Evolutionary conservation across 2,888 invertebrate species (phyloP).

Genomic region (Diabrotica balteata): DNA sequence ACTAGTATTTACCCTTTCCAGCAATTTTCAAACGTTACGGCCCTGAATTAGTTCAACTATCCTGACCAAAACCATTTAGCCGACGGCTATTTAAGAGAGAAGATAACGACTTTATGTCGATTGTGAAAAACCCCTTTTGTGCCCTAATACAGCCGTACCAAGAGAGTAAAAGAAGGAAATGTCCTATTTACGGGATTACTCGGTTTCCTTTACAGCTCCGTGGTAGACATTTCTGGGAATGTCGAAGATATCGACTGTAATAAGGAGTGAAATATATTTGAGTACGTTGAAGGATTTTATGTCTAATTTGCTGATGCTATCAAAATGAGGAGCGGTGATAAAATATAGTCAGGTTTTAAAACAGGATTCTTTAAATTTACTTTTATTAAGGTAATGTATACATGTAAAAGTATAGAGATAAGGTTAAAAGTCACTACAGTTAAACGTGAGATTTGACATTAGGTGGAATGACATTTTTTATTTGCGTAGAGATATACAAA

Average conservation of each 20-base stretch:
- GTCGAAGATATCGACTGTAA: slow-evolving; percentile 3
- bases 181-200: slow-evolving; percentile 17
- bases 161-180: slow-evolving; percentile 19
- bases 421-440: too few species aligned
- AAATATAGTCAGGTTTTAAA: too few species aligned
- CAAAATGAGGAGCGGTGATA: neutral
- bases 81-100: slow-evolving; percentile 19
- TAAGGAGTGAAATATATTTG: slow-evolving; percentile 13
- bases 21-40: neutral
- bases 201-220: slow-evolving; percentile 17
- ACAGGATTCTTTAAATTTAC: too few species aligned
- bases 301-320: slow-evolving; percentile 1
- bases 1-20: too few species aligned
- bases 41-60: neutral
- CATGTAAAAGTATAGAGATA: too few species aligned
- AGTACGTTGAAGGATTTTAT: neutral
- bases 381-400: too few species aligned
- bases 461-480: too few species aligned
- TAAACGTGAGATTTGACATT: too few species aligned
- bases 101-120: slow-evolving; percentile 30
- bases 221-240: neutral
- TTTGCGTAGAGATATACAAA: too few species aligned
- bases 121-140: slow-evolving; percentile 16
- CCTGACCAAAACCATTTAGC: slow-evolving; percentile 20
- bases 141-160: slow-evolving; percentile 8